A percentile compares a stretch with the other conserved stretches of the same genome.
Conservation (phyloP, 2,113 vertebrate genomes). For the Caranx ignobilis region DNA sequence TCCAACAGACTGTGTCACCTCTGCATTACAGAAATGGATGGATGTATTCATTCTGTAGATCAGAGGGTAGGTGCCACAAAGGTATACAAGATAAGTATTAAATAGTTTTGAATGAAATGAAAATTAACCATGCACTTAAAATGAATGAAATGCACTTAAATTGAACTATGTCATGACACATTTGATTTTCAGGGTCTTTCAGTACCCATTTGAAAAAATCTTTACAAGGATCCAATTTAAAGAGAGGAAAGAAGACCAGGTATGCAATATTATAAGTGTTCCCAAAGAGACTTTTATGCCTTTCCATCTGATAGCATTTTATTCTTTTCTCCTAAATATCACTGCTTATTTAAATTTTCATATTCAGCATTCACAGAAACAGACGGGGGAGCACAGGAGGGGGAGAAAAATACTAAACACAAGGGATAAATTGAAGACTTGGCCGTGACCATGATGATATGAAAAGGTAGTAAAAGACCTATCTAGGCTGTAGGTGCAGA, state of each 20-base stretch:
- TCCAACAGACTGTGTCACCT: conserved; percentile 33
- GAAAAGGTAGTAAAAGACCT: neutral
- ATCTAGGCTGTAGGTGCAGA: neutral
- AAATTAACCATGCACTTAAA: conserved; percentile 1
- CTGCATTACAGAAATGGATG: conserved; percentile 1
- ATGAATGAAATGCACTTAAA: neutral
- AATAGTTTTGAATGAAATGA: conserved; percentile 1
- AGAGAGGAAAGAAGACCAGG: neutral
- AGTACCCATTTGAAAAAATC: neutral
- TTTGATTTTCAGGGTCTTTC: neutral
- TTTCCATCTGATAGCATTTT: neutral
- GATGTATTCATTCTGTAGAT: neutral
- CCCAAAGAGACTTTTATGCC: too few species aligned
- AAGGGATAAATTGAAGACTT: too few species aligned
- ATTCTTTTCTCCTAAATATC: conserved; percentile 1
- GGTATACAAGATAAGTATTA: neutral
- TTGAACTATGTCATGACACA: neutral
- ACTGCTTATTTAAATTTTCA: neutral
- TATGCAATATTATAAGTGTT: neutral
- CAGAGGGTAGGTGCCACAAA: neutral
- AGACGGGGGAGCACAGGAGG: too few species aligned
- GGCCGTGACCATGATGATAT: too few species aligned
- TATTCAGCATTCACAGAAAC: too few species aligned
- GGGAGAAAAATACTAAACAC: too few species aligned
- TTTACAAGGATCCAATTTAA: neutral